phyloP scores from a whole-genome alignment of 2,113 vertebrate species.

The Piaya cayana region DNA sequence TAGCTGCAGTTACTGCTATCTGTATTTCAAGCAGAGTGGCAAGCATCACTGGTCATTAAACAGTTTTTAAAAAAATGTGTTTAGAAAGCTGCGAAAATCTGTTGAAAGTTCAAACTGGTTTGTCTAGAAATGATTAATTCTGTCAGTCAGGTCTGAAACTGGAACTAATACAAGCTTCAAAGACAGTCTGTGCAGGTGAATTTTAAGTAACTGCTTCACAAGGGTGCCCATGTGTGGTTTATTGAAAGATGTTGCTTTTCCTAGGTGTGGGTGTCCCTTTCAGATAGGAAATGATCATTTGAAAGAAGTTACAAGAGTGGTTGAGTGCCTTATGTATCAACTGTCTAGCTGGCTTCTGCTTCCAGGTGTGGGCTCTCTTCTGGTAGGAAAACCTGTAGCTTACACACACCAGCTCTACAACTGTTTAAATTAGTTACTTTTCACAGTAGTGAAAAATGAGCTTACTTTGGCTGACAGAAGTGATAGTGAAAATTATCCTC shows the following conservation, averaged over 20 bases:
- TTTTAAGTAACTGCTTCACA: not conserved
- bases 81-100: not conserved
- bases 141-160: not conserved
- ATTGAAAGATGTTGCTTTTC: not conserved
- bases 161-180: not conserved
- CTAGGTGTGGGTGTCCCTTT: accelerated
- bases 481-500: not conserved
- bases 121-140: not conserved
- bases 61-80: accelerated
- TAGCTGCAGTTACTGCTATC: not conserved
- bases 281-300: not conserved
- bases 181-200: not conserved
- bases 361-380: not conserved
- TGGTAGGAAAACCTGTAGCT: not conserved
- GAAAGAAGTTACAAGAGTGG: not conserved
- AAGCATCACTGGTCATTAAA: not conserved
- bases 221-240: not conserved
- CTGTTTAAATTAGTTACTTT: not conserved
- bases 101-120: not conserved
- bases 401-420: not conserved
- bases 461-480: not conserved
- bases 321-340: not conserved
- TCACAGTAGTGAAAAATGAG: not conserved
- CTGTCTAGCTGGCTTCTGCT: not conserved
- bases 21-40: not conserved